Percentiles rank a stretch among this genome's conserved stretches.
phyloP scores from a whole-genome alignment of 2,888 invertebrate species.

The Xestia xanthographa region DNA sequence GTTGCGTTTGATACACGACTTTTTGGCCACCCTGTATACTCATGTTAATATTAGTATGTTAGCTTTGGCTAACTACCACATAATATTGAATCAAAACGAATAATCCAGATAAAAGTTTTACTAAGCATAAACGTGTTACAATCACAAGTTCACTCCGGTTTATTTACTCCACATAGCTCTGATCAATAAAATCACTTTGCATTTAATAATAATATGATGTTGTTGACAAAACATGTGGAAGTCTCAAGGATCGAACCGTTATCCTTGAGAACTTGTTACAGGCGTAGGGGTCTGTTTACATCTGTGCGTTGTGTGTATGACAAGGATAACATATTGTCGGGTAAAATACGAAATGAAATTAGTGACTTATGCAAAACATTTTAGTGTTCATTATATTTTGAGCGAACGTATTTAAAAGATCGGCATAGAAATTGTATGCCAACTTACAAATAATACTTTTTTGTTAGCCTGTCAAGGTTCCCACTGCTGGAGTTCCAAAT shows the following conservation, averaged over 20 bases:
- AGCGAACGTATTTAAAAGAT: not conserved
- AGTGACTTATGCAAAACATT: not conserved
- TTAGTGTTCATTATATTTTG: not conserved
- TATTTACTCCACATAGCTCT: not conserved
- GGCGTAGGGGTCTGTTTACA: conserved; percentile 43
- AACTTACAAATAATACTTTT: no score
- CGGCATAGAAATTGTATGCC: not conserved
- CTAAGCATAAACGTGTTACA: not conserved
- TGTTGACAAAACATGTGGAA: conserved; percentile 70
- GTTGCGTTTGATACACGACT: no score
- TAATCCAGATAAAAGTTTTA: not conserved
- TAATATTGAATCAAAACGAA: not conserved
- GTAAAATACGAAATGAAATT: conserved; percentile 4
- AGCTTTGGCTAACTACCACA: not conserved
- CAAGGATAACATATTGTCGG: conserved; percentile 21
- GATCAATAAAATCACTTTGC: conserved; percentile 49
- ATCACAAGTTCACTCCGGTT: not conserved
- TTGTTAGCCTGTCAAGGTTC: no score
- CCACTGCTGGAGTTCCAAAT: no score
- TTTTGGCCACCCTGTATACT: no score
- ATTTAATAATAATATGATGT: conserved; percentile 48
- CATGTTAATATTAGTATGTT: no score
- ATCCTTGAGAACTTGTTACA: conserved; percentile 51
- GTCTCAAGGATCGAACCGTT: conserved; percentile 56
- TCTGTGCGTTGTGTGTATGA: conserved; percentile 16